These are phyloP conservation scores for Melopsittacus undulatus DNA, from an alignment of 2,797 vertebrate species.

Conservation along the genomic window DNA sequence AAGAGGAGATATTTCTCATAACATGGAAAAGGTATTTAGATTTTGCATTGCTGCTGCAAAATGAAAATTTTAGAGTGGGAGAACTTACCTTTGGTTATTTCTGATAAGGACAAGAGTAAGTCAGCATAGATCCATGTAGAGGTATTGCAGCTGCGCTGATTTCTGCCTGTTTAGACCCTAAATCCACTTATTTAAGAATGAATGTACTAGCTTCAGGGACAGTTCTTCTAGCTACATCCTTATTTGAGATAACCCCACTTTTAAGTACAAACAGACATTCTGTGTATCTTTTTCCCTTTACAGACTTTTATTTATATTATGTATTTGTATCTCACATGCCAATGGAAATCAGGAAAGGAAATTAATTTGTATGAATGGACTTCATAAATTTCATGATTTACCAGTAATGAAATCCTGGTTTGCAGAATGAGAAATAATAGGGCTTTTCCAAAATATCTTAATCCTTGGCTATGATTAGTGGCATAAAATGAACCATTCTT, in stretches of 20 bases:
- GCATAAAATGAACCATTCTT: slow-evolving; percentile 63
- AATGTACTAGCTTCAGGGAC: background rate
- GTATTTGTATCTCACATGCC: slow-evolving; percentile 12
- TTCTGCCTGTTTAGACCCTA: background rate
- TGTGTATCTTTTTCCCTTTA: background rate
- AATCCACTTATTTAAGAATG: background rate
- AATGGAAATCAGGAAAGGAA: slow-evolving; percentile 39
- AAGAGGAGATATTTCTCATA: background rate
- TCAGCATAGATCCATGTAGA: background rate
- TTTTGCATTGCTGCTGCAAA: background rate
- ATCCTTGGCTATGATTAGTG: slow-evolving; percentile 55
- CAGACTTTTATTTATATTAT: background rate
- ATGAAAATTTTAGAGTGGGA: background rate
- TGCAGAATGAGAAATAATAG: slow-evolving; percentile 48
- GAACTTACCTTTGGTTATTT: background rate
- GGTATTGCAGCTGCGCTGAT: background rate
- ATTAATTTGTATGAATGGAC: slow-evolving; percentile 42
- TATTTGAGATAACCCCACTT: background rate
- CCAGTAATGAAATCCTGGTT: slow-evolving; percentile 50
- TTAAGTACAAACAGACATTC: background rate
- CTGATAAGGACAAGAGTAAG: background rate
- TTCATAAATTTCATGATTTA: slow-evolving; percentile 38
- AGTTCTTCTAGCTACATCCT: background rate
- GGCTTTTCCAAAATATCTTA: slow-evolving; percentile 67
- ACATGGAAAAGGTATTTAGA: background rate